Evolutionary conservation across 2,888 invertebrate genomes (phyloP).

Genomic region (Carabus problematicus): DNA sequence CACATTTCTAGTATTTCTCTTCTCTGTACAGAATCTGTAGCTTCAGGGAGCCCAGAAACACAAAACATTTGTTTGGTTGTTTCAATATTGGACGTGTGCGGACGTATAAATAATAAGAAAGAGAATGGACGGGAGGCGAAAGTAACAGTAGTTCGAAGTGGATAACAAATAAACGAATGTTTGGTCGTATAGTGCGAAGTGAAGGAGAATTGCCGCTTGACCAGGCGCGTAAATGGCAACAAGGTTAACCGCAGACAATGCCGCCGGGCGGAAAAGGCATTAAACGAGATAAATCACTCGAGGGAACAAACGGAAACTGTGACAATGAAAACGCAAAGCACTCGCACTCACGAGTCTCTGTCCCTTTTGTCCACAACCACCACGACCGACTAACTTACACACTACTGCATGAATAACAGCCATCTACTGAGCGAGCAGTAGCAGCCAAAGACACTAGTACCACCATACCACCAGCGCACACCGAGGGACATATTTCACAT

Average conservation of each 20-base stretch:
- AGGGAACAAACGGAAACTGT: slow-evolving; percentile 26
- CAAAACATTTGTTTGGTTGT: too few relatives aligned
- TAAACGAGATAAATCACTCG: slow-evolving; percentile 35
- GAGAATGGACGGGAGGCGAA: not conserved
- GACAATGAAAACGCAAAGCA: slow-evolving; percentile 32
- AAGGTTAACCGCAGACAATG: slow-evolving; percentile 28
- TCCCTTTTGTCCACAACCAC: slow-evolving; percentile 23
- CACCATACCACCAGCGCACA: too few relatives aligned
- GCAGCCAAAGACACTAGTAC: too few relatives aligned
- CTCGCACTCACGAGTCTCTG: not conserved
- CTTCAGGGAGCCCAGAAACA: too few relatives aligned
- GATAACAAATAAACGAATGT: slow-evolving; percentile 28
- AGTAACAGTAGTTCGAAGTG: slow-evolving; percentile 1
- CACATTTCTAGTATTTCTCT: too few relatives aligned
- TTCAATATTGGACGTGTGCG: not conserved
- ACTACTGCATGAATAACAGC: slow-evolving; percentile 23
- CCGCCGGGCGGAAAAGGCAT: slow-evolving; percentile 22
- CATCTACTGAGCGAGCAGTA: not conserved
- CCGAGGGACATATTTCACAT: too few relatives aligned
- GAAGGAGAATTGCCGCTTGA: slow-evolving; percentile 21
- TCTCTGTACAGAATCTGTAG: too few relatives aligned
- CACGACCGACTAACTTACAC: slow-evolving; percentile 15
- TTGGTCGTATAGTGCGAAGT: slow-evolving; percentile 13
- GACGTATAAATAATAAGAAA: slow-evolving; percentile 4
- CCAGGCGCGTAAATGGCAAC: slow-evolving; percentile 26